Conservation (phyloP, 2,113 vertebrate genomes). For the Vulpes vulpes region DNA sequence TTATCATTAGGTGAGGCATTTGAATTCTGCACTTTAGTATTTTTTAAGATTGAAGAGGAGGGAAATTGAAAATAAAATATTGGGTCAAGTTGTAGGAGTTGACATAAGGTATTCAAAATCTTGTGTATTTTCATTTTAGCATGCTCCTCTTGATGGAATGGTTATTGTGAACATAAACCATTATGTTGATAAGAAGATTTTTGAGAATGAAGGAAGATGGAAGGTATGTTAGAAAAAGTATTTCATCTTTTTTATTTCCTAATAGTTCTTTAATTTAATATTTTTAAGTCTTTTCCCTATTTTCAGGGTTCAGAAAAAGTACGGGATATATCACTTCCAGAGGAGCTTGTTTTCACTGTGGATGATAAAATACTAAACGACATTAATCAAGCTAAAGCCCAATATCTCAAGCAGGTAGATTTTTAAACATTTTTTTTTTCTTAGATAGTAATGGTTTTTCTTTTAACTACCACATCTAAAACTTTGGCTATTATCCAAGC, state of each 20-base stretch:
- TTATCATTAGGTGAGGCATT: background rate
- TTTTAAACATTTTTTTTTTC: slow-evolving; percentile 37
- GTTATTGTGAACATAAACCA: slow-evolving; percentile 90
- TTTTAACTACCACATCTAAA: background rate
- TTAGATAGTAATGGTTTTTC: slow-evolving; percentile 2
- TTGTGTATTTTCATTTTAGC: slow-evolving; percentile 88
- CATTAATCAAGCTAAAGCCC: slow-evolving; percentile 90
- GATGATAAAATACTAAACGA: slow-evolving; percentile 89
- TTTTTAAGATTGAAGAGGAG: background rate
- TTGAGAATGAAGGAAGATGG: slow-evolving; percentile 93
- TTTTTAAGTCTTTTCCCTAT: slow-evolving; percentile 47
- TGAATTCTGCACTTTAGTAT: background rate
- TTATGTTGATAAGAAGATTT: slow-evolving; percentile 91
- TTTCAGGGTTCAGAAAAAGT: slow-evolving; percentile 92
- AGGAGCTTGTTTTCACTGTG: slow-evolving; percentile 95
- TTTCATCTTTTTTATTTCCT: background rate
- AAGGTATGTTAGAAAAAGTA: slow-evolving; percentile 90
- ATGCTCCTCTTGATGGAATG: slow-evolving; percentile 96
- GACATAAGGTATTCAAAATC: background rate
- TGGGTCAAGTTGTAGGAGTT: background rate
- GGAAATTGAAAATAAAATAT: slow-evolving; percentile 7
- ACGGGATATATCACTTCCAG: slow-evolving; percentile 89
- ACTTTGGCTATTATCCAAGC: background rate
- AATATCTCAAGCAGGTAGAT: slow-evolving; percentile 91
- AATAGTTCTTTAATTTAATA: background rate